Base-by-base conservation (phyloP, 2,113 vertebrate species). In the Sturnira hondurensis region DNA sequence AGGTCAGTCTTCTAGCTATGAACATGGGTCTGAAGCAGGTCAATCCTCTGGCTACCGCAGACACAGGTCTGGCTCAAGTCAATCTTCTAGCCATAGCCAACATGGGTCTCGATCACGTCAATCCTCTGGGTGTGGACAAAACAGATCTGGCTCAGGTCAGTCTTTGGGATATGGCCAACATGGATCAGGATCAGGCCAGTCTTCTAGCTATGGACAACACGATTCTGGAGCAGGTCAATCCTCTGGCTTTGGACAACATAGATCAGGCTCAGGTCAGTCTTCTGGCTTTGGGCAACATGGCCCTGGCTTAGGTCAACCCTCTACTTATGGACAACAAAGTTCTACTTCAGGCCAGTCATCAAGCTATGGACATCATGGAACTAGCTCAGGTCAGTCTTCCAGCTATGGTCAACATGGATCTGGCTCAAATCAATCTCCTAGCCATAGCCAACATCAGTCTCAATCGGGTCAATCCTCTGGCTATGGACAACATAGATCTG, bases 401-500 rank as follows among this genome's bases (percentile, higher is more conserved):
- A 7, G 41, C 2, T 61, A 4, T 38, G n/a, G 63, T 0, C 45
- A 45, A 5, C 33, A 68, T 9, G 17, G 13, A 0, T 86, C 68
- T 65, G 10, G 47, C 0, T 85, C 16, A 36, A 3, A 43, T 24
- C 73, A 81, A 1, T 89, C 38, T 0, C 56, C 63, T 12, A 38
- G 33, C 2, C 31, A 4, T 3, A 7, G 33, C 0, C 70, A 71
- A 15, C 31, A 90, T 10, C 31, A 2, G 0, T 82, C 38, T 58
- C 0, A 20, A 7, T 80, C 45, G 33, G 33, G 54, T 20, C 86
- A 93, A 2, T 65, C 50, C 2, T 70, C 38, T 8, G 10, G 12
- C 0, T 3, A 1, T n/a, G 50, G 47, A 0, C 12, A 33, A 17
- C 17, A 58, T 5, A 16, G 45, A 0, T 85, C 28, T 5, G 4